These are phyloP conservation scores for Ambastaia sidthimunki DNA, from an alignment of 2,797 vertebrate genomes.

Conservation along the genomic window DNA sequence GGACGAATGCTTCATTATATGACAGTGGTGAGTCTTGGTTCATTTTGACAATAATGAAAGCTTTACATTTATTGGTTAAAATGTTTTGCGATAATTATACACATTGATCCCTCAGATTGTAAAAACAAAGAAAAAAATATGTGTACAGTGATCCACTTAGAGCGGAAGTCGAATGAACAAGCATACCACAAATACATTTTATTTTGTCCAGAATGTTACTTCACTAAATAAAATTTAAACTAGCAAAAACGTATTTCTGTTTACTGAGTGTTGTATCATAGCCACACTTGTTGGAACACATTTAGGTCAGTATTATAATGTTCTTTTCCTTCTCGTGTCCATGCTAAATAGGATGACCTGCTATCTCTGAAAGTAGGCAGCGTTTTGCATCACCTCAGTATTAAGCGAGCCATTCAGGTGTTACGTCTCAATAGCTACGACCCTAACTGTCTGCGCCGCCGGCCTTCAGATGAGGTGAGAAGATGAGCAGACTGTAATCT, in stretches of 20 bases:
- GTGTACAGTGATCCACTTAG: not conserved
- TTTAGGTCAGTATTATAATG: not conserved
- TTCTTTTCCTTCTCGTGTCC: not conserved
- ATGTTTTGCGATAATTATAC: not conserved
- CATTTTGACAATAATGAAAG: not conserved
- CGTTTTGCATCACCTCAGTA: slow-evolving; percentile 96
- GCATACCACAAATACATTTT: not conserved
- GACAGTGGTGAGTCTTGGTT: slow-evolving; percentile 86
- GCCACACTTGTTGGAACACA: too few relatives aligned
- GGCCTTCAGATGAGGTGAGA: slow-evolving; percentile 93
- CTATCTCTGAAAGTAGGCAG: slow-evolving; percentile 96
- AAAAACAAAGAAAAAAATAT: not conserved
- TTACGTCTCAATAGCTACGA: slow-evolving; percentile 94
- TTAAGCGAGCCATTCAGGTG: slow-evolving; percentile 97
- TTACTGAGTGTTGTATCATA: not conserved
- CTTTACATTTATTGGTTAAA: too few relatives aligned
- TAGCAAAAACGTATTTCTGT: not conserved
- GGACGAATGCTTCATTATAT: slow-evolving; percentile 98
- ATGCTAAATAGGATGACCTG: slow-evolving; percentile 86
- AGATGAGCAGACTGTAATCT: not conserved
- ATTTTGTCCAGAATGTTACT: not conserved
- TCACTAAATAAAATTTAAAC: not conserved
- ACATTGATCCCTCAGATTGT: too few relatives aligned
- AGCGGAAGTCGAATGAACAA: not conserved
- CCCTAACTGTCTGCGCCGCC: slow-evolving; percentile 92